Evolutionary conservation across 1,140 invertebrate species (phyloP).

Genomic region (Conopomorpha cramerella): DNA sequence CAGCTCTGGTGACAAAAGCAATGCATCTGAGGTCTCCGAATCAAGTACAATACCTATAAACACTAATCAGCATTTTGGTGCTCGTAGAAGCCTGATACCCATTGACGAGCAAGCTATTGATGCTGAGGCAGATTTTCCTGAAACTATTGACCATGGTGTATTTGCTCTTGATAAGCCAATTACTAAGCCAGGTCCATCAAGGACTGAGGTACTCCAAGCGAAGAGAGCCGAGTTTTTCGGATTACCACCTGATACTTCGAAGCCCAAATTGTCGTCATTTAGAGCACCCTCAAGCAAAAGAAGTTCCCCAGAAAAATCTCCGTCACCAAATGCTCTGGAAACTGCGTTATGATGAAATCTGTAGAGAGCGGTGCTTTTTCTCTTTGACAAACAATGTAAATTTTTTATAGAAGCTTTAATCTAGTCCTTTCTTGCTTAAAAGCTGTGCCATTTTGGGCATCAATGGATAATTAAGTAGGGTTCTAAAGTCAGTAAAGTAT

Average conservation of each 20-base stretch:
- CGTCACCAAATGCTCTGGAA: slow-evolving; percentile 60
- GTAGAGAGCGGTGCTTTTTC: slow-evolving; percentile 29
- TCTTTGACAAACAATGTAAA: slow-evolving; percentile 12
- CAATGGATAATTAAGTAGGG: slow-evolving; percentile 21
- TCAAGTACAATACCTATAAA: slow-evolving; percentile 48
- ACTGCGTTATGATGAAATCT: slow-evolving; percentile 62
- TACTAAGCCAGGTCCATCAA: slow-evolving; percentile 33
- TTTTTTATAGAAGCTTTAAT: slow-evolving; percentile 49
- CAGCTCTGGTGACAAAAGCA: slow-evolving; percentile 55
- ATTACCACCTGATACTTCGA: slow-evolving; percentile 27
- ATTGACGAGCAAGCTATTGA: slow-evolving; percentile 31
- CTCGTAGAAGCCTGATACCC: slow-evolving; percentile 40
- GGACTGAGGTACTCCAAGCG: slow-evolving; percentile 58
- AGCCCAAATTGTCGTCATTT: slow-evolving; percentile 38
- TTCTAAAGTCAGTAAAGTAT: too few relatives aligned
- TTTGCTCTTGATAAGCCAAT: slow-evolving; percentile 39
- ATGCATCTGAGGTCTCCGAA: slow-evolving; percentile 25
- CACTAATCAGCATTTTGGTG: slow-evolving; percentile 50
- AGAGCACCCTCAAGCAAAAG: slow-evolving; percentile 17
- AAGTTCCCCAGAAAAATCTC: slow-evolving; percentile 13
- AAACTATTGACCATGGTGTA: slow-evolving; percentile 26
- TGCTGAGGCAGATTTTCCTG: slow-evolving; percentile 17
- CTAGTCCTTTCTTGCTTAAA: slow-evolving; percentile 51
- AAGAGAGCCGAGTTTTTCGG: slow-evolving; percentile 62
- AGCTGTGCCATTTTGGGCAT: slow-evolving; percentile 34